These are phyloP conservation scores for Bombus confusus DNA, from an alignment of 1,140 invertebrate genomes.

Conservation along the genomic window DNA sequence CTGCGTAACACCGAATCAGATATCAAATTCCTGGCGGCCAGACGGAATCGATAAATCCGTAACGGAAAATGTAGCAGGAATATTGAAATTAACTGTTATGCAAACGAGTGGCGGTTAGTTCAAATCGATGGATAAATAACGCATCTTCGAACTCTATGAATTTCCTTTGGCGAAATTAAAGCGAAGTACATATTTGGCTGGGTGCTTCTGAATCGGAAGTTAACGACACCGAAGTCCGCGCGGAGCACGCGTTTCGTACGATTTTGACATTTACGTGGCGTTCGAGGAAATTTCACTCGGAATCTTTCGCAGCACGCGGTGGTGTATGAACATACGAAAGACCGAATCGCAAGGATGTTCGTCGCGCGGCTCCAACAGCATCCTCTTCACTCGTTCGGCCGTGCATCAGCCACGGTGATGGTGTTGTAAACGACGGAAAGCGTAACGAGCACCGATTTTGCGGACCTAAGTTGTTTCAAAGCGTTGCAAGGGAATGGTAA, in stretches of 20 bases:
- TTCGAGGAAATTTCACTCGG: neutral
- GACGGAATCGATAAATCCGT: constrained; percentile 46
- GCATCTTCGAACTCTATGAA: neutral
- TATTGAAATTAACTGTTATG: constrained; percentile 45
- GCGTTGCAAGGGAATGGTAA: constrained; percentile 49
- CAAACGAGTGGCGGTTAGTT: neutral
- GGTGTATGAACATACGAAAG: neutral
- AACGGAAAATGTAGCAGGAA: neutral
- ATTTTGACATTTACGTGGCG: too few relatives aligned
- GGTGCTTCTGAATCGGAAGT: too few relatives aligned
- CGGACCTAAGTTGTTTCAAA: constrained; percentile 15
- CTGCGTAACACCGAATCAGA: constrained; percentile 29
- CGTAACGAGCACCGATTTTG: constrained; percentile 6
- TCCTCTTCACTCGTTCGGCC: neutral
- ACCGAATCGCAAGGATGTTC: neutral
- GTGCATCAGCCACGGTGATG: neutral
- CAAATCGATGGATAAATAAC: neutral
- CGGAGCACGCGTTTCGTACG: too few relatives aligned
- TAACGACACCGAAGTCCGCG: too few relatives aligned
- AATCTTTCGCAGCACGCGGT: neutral
- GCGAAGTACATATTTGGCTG: too few relatives aligned
- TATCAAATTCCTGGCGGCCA: constrained; percentile 46
- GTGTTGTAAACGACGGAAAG: neutral
- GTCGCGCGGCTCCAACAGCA: neutral
- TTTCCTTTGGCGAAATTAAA: neutral